Base-by-base conservation (phyloP, 2,888 invertebrate species). In the Iphiclides podalirius region DNA sequence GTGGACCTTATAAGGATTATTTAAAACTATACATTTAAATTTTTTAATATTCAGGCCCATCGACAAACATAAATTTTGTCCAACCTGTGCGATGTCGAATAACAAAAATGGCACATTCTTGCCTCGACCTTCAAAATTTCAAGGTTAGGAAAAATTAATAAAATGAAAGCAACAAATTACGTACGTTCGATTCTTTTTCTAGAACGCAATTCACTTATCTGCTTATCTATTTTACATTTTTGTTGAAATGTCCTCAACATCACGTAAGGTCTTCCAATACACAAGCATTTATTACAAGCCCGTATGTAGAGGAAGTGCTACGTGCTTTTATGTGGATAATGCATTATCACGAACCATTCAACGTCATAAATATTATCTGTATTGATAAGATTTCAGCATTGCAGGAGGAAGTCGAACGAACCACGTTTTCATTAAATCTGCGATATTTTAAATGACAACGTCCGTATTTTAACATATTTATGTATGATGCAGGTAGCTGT, bases 401-500 rank as follows among this genome's bases (percentile, higher is more conserved):
- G 57, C 62, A 61, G 64, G 63, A 70, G 64, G 67, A 68, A 70
- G 57, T 59, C 59, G 55, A 61, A 67, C 70, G 67, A 59, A 70
- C 75, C 78, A 75, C 75, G 76, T 76, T 66, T 69, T 72, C 68
- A 75, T 70, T 65, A n/a, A n/a, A n/a, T n/a, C n/a, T n/a, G n/a
- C n/a, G n/a, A n/a, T n/a, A n/a, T n/a, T n/a, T n/a, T n/a, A n/a
- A n/a, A n/a, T n/a, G n/a, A n/a, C n/a, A n/a, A n/a, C n/a, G n/a
- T n/a, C n/a, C n/a, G n/a, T n/a, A n/a, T n/a, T n/a, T n/a, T n/a
- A n/a, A n/a, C n/a, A n/a, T n/a, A n/a, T n/a, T n/a, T n/a, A n/a
- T n/a, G n/a, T n/a, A n/a, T n/a, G n/a, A n/a, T n/a, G n/a, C n/a
- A n/a, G n/a, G n/a, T n/a, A n/a, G n/a, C n/a, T n/a, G n/a, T n/a